Evolutionary conservation across 1,140 invertebrate genomes (phyloP).

Genomic region (Aphelenchoides fujianensis): DNA sequence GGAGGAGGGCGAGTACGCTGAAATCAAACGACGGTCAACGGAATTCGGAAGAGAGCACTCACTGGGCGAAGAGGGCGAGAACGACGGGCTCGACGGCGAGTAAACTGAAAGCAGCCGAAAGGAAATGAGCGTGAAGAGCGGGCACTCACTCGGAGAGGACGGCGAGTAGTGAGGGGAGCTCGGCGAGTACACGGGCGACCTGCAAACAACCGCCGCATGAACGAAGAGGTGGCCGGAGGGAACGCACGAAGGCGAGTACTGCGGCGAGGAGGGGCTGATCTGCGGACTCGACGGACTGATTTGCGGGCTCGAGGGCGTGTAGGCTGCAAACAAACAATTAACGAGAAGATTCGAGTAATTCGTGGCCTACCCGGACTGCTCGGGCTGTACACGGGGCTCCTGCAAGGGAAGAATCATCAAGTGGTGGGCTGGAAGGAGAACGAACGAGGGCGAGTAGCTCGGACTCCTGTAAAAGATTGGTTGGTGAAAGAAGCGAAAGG

Average conservation of each 20-base stretch:
- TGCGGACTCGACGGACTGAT: constrained; percentile 45
- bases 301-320: neutral
- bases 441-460: constrained; percentile 69
- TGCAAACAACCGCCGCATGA: too few species aligned
- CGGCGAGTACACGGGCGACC: constrained; percentile 63
- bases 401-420: too few species aligned
- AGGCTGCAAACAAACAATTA: constrained; percentile 71
- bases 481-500: too few species aligned
- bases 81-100: constrained; percentile 74
- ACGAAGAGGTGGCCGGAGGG: constrained; percentile 73
- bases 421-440: too few species aligned
- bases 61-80: constrained; percentile 67
- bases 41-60: too few species aligned
- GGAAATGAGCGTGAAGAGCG: too few species aligned
- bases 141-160: constrained; percentile 60
- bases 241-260: constrained; percentile 70
- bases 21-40: constrained; percentile 4
- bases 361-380: constrained; percentile 35
- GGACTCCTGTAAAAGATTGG: too few species aligned
- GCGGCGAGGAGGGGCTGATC: constrained; percentile 73
- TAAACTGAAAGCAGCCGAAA: constrained; percentile 65
- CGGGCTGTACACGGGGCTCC: constrained; percentile 64
- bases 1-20: constrained; percentile 41
- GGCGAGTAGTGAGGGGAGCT: constrained; percentile 69
- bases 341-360: constrained; percentile 45